A percentile compares a stretch with the other conserved stretches of the same genome.
Conservation (phyloP, 1,140 invertebrate genomes). For the Yoshiicerus persimilis region DNA sequence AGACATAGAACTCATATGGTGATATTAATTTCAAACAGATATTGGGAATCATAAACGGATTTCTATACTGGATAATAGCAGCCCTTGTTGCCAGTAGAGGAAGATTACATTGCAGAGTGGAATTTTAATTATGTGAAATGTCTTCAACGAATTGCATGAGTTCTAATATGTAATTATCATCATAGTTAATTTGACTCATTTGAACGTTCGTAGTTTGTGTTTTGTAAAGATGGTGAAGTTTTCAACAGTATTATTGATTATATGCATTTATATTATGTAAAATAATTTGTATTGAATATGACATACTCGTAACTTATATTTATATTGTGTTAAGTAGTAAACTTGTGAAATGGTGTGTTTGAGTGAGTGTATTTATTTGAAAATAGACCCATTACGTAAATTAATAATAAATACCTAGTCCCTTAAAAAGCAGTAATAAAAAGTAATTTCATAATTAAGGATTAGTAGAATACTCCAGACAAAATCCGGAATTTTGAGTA, state of each 20-base stretch:
- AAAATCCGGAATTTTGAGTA: slow-evolving; percentile 15
- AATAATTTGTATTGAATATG: too few species aligned
- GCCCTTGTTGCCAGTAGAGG: background rate
- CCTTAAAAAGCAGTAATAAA: too few species aligned
- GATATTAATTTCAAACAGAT: background rate
- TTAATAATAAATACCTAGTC: too few species aligned
- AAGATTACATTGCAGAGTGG: background rate
- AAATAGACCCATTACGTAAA: too few species aligned
- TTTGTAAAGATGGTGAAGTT: background rate
- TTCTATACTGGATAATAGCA: slow-evolving; percentile 25
- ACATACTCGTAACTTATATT: too few species aligned
- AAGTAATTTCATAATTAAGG: background rate
- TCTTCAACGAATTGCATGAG: too few species aligned
- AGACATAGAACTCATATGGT: background rate
- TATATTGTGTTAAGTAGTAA: too few species aligned
- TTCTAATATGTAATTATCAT: too few species aligned
- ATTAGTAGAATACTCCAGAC: background rate
- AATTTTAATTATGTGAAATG: background rate
- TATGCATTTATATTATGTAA: background rate
- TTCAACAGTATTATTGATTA: background rate
- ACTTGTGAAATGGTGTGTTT: too few species aligned
- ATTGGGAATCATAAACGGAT: slow-evolving; percentile 14
- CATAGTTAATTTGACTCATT: too few species aligned
- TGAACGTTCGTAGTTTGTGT: too few species aligned
- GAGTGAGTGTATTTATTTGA: too few species aligned